A percentile compares a stretch with the other conserved stretches of the same genome.
phyloP scores from a whole-genome alignment of 2,888 invertebrate genomes.

The Metalampra italica region DNA sequence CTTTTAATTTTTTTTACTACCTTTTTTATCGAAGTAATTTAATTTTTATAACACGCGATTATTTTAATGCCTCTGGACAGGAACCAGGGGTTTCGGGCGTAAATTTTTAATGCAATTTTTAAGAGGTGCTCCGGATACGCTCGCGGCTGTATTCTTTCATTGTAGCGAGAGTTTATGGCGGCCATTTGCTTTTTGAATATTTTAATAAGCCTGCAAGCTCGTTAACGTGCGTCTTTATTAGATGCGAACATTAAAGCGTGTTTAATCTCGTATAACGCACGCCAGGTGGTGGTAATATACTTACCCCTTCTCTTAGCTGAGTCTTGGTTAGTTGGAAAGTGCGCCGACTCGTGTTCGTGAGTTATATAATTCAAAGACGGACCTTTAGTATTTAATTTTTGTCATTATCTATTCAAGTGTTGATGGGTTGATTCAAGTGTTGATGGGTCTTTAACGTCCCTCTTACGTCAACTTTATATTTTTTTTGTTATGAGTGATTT shows the following conservation, averaged over 20 bases:
- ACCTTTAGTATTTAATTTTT: too few species aligned
- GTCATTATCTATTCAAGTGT: too few species aligned
- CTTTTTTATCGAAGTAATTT: conserved; percentile 25
- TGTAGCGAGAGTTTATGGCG: conserved; percentile 23
- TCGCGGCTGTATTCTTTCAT: conserved; percentile 15
- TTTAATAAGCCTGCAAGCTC: conserved; percentile 21
- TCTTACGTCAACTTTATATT: too few species aligned
- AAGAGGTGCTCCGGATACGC: conserved; percentile 21
- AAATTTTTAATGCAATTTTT: conserved; percentile 37
- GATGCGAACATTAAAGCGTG: conserved; percentile 17
- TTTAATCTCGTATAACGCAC: conserved; percentile 14
- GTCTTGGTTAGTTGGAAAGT: too few species aligned
- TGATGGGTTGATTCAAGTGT: too few species aligned
- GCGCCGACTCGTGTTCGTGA: too few species aligned
- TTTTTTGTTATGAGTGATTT: too few species aligned
- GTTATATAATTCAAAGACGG: too few species aligned
- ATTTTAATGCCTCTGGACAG: conserved; percentile 22
- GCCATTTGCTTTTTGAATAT: conserved; percentile 35
- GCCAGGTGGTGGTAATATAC: not conserved
- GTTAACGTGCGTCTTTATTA: conserved; percentile 15
- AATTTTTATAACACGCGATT: conserved; percentile 32
- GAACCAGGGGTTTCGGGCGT: conserved; percentile 16
- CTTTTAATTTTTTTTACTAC: not conserved
- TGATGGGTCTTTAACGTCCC: too few species aligned
- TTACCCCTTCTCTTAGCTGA: not conserved